phyloP scores from a whole-genome alignment of 2,888 invertebrate species.

The Clanis bilineata region DNA sequence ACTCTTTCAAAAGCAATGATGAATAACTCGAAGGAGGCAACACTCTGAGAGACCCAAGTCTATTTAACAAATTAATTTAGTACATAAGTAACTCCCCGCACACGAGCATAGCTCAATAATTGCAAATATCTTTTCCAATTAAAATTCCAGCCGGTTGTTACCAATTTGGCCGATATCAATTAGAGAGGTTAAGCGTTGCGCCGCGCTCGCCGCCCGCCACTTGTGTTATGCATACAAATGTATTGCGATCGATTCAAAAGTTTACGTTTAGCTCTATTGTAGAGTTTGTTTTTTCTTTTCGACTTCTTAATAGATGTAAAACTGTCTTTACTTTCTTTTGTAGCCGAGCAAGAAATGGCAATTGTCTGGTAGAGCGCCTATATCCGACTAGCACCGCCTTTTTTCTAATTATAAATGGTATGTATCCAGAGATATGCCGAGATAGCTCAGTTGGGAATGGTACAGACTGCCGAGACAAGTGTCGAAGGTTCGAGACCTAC shows the following conservation, averaged over 20 bases:
- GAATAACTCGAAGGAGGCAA: too few species aligned
- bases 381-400: too few species aligned
- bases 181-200: conserved; percentile 6
- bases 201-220: conserved; percentile 7
- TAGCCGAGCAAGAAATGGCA: too few species aligned
- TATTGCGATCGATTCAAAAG: conserved; percentile 21
- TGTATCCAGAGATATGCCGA: too few species aligned
- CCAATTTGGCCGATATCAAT: conserved; percentile 18
- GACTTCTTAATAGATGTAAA: too few species aligned
- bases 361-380: too few species aligned
- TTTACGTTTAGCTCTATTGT: conserved; percentile 16
- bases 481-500: too few species aligned
- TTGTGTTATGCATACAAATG: conserved; percentile 18
- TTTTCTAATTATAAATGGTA: too few species aligned
- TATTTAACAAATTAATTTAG: not conserved
- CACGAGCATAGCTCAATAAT: not conserved
- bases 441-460: too few species aligned
- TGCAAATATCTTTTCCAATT: conserved; percentile 17
- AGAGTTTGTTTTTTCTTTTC: not conserved
- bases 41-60: not conserved
- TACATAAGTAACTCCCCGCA: not conserved
- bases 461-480: too few species aligned
- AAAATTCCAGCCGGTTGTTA: conserved; percentile 13
- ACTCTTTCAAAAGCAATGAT: too few species aligned
- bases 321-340: too few species aligned